Percentiles rank a stretch among this genome's conserved stretches.
Evolutionary conservation across 2,888 invertebrate species (phyloP).

Genomic region (Callyntrura guangdongensis): DNA sequence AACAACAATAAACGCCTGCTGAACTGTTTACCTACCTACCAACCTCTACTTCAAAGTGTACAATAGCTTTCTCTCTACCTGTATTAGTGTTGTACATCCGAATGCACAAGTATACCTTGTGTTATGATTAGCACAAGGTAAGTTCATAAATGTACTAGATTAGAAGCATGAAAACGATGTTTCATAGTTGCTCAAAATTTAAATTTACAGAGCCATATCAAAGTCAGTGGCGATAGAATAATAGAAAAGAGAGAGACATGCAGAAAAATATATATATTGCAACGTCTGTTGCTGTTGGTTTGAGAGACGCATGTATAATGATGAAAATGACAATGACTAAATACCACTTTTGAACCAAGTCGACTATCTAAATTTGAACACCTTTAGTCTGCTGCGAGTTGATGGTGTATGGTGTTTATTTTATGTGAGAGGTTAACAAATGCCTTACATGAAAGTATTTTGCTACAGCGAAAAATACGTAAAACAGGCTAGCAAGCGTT

Average conservation of each 20-base stretch:
- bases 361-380: constrained; percentile 32
- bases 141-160: background rate
- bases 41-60: background rate
- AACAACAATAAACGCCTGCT: background rate
- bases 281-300: constrained; percentile 23
- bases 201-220: constrained; percentile 12
- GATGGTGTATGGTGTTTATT: constrained; percentile 17
- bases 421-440: constrained; percentile 43
- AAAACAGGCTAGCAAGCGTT: constrained; percentile 8
- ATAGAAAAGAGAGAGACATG: background rate
- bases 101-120: background rate
- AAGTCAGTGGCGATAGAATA: background rate
- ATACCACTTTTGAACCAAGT: constrained; percentile 20
- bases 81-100: too few species aligned
- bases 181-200: constrained; percentile 15
- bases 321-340: constrained; percentile 53
- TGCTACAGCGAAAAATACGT: constrained; percentile 32
- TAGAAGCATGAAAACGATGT: background rate
- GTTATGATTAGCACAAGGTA: constrained; percentile 4
- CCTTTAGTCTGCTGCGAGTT: constrained; percentile 24
- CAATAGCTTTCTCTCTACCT: constrained; percentile 6
- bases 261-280: background rate
- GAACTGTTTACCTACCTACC: background rate
- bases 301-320: background rate
- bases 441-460: constrained; percentile 43